Evolutionary conservation across 2,797 vertebrate genomes (phyloP).

Genomic region (Threskiornis aethiopicus): DNA sequence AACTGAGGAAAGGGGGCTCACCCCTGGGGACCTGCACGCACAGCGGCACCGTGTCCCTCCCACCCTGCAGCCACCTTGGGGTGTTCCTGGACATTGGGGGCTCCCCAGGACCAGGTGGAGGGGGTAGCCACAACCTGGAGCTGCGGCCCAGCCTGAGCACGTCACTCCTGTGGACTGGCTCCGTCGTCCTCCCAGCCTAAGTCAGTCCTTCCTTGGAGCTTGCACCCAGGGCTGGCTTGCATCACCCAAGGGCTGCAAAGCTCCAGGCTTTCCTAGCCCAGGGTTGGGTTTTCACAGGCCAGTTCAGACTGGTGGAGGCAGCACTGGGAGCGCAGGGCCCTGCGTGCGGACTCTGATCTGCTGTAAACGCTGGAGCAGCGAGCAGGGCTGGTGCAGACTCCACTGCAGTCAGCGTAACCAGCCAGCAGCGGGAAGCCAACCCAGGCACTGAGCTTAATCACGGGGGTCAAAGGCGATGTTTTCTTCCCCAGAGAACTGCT

Average conservation of each 20-base stretch:
- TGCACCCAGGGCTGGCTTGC: not conserved
- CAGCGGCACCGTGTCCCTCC: not conserved
- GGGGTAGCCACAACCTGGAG: not conserved
- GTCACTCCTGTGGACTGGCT: fast-evolving
- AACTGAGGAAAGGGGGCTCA: not conserved
- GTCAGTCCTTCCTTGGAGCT: not conserved
- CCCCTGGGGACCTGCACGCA: not conserved
- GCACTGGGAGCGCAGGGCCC: too few species aligned
- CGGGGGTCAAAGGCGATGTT: not conserved
- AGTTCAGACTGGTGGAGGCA: not conserved
- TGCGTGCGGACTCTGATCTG: not conserved
- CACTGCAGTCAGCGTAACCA: not conserved
- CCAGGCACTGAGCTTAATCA: not conserved
- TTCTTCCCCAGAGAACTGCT: not conserved
- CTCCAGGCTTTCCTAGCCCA: not conserved
- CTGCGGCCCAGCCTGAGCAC: not conserved
- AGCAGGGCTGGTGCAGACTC: not conserved
- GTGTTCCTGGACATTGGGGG: fast-evolving
- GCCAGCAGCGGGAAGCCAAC: fast-evolving
- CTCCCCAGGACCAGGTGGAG: not conserved
- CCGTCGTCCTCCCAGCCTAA: too few species aligned
- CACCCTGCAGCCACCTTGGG: not conserved
- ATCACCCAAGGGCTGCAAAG: not conserved
- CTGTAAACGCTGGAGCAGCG: fast-evolving
- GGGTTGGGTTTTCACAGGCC: not conserved